Evolutionary conservation across 1,140 invertebrate genomes (phyloP).

Genomic region (Platyscapa corneri): DNA sequence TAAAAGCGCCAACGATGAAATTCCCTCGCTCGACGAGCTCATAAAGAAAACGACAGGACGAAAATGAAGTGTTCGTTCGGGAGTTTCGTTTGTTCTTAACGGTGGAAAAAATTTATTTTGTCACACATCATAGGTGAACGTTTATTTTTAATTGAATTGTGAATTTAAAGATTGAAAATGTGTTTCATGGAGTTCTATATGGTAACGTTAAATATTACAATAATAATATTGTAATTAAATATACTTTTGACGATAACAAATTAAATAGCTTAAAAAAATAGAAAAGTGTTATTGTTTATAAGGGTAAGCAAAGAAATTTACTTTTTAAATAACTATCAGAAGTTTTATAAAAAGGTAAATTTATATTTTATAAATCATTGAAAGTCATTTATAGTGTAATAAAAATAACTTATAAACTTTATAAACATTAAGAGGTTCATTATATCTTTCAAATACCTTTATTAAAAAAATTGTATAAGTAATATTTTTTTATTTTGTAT

Average conservation of each 20-base stretch:
- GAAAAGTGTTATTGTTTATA: no score
- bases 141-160: conserved; percentile 11
- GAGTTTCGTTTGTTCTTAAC: conserved; percentile 3
- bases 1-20: conserved; percentile 25
- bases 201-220: no score
- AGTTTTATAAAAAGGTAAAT: background rate
- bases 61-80: conserved; percentile 14
- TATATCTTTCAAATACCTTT: no score
- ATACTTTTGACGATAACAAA: no score
- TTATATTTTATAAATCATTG: background rate
- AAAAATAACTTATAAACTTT: background rate
- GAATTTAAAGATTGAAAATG: background rate
- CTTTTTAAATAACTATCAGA: background rate
- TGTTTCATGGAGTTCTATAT: background rate
- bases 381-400: background rate
- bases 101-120: background rate
- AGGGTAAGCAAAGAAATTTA: no score
- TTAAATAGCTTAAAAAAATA: no score
- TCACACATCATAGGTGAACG: background rate
- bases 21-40: background rate
- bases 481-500: no score
- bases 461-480: no score
- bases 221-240: background rate
- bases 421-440: background rate
- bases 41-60: background rate